Base-by-base conservation (phyloP, 2,113 vertebrate genomes). In the Scomber japonicus region DNA sequence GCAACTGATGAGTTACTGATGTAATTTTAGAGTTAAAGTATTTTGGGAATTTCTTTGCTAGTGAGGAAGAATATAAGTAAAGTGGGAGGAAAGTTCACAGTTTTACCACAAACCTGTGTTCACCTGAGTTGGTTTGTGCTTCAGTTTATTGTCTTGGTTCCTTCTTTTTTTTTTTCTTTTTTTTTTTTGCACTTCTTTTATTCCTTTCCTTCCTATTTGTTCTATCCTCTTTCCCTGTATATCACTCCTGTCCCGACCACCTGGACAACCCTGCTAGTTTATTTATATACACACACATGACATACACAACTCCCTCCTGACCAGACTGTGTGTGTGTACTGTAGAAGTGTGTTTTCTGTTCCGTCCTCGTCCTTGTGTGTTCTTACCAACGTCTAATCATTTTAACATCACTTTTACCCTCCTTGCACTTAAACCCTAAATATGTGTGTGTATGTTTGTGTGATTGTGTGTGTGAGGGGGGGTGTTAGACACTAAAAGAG, bases 331-430 rank as follows among this genome's bases (percentile, higher is more conserved):
- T 80, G 67, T 55, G 24, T 59, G 21, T 21, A 21, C 21, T 60
- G 13, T 53, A n/a, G 46, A 50, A 31, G 45, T 14, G 46, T 77
- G 35, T 87, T 66, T 71, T 82, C 8, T 67, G 79, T 71, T 66
- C 21, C n/a, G 70, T 84, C 69, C 71, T 64, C 7, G 71, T 88
- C 65, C n/a, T 50, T 30, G 48, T 7, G 46, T 83, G 55, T 78
- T 66, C 1, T n/a, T 46, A 46, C 80, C 70, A 63, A 63, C 27
- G 0, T 74, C 61, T 70, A 11, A 78, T 68, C 80, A 75, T 77
- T 81, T 78, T 54, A 68, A 71, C 61, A 17, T 71, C 68, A 81
- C 75, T 65, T 74, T 77, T 62, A 79, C 70, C 70, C 53, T 53
- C 78, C 50, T 68, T 71, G 48, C 71, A 81, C 72, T 66, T 75